These are phyloP conservation scores for Gallinago jamesoni DNA, from an alignment of 2,113 vertebrate species.

Conservation along the genomic window DNA sequence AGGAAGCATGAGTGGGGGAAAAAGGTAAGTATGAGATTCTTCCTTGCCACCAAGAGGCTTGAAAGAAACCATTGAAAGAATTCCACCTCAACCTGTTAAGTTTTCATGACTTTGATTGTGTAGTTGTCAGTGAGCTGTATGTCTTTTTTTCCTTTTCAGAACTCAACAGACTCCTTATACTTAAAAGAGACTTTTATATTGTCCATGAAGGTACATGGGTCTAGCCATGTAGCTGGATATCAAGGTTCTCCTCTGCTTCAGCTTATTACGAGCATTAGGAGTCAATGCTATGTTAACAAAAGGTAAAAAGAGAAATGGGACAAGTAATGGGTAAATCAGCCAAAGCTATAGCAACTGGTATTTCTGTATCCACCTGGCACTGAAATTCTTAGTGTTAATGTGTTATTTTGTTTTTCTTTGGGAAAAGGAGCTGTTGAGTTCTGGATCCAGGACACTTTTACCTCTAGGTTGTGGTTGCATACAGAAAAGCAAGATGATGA, in stretches of 20 bases:
- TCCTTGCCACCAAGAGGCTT: not conserved
- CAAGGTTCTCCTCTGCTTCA: not conserved
- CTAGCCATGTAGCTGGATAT: no score
- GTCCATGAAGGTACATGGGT: not conserved
- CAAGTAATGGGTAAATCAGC: not conserved
- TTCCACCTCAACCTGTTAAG: not conserved
- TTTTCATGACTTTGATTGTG: not conserved
- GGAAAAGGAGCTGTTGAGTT: not conserved
- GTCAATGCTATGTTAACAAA: not conserved
- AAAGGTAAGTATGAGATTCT: not conserved
- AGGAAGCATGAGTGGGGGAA: not conserved
- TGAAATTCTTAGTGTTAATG: not conserved
- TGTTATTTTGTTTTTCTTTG: not conserved
- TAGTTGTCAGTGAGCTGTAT: not conserved
- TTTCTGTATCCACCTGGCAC: not conserved
- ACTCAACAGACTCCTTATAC: not conserved
- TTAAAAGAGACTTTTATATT: not conserved
- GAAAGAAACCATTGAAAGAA: not conserved
- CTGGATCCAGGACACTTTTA: not conserved
- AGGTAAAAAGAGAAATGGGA: not conserved
- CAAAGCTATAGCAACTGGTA: not conserved
- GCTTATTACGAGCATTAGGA: not conserved
- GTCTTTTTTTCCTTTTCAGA: no score
- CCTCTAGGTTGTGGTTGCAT: not conserved
- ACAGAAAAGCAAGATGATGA: not conserved